These are phyloP conservation scores for Caenorhabditis angaria DNA, from an alignment of 2,888 invertebrate genomes.

Conservation along the genomic window DNA sequence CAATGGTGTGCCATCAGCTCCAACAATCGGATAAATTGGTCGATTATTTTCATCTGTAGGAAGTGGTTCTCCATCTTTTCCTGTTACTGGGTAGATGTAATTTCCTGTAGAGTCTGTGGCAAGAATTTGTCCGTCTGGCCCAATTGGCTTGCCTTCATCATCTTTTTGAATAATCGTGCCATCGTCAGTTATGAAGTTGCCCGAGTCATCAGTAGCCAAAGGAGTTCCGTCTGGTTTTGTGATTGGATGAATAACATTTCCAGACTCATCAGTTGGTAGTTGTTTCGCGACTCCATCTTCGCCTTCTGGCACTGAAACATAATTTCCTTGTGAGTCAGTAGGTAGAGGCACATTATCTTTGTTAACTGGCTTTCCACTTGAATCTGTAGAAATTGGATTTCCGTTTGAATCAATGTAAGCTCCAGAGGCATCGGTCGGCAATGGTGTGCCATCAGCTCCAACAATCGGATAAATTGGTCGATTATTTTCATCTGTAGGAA, in stretches of 20 bases:
- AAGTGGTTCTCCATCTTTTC: conserved; percentile 45
- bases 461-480: conserved; percentile 12
- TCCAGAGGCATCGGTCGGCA: conserved; percentile 26
- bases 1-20: conserved; percentile 12
- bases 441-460: conserved; percentile 17
- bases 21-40: conserved; percentile 10
- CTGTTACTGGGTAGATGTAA: conserved; percentile 17
- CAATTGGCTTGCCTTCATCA: conserved; percentile 11
- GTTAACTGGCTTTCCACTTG: conserved; percentile 6
- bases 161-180: conserved; percentile 10
- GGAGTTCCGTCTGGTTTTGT: conserved; percentile 9
- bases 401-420: conserved; percentile 5
- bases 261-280: conserved; percentile 11
- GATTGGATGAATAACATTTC: conserved; percentile 13
- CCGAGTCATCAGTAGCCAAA: conserved; percentile 7
- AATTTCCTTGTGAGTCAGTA: conserved; percentile 13
- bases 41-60: conserved; percentile 7
- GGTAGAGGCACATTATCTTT: conserved; percentile 9
- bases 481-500: conserved; percentile 23
- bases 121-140: conserved; percentile 8
- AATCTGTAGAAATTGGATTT: background rate
- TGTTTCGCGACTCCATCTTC: background rate
- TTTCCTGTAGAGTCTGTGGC: conserved; percentile 8
- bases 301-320: conserved; percentile 3
- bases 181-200: conserved; percentile 8